These are phyloP conservation scores for Daktulosphaira vitifoliae DNA, from an alignment of 1,140 invertebrate genomes.

Conservation along the genomic window DNA sequence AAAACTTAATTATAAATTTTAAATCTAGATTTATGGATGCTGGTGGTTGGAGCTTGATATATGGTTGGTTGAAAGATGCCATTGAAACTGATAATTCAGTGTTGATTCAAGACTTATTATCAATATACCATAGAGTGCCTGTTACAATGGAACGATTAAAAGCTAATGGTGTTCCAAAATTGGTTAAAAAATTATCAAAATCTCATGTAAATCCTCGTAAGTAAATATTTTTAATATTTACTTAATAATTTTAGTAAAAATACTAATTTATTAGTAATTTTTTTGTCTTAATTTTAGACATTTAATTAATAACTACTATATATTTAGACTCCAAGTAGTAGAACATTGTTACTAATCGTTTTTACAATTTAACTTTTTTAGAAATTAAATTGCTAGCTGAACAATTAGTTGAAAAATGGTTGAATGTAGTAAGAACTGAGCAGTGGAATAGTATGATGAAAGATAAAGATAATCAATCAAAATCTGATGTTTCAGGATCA, in stretches of 20 bases:
- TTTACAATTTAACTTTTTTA: background rate
- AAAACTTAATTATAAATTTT: no score
- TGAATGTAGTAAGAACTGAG: conserved; percentile 21
- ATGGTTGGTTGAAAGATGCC: conserved; percentile 79
- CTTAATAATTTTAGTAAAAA: no score
- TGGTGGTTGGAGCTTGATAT: conserved; percentile 81
- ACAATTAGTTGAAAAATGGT: conserved; percentile 26
- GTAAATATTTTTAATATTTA: no score
- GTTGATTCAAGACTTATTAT: conserved; percentile 73
- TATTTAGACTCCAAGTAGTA: no score
- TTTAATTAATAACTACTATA: no score
- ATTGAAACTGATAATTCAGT: conserved; percentile 74
- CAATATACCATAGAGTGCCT: conserved; percentile 71
- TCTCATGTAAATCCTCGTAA: conserved; percentile 42
- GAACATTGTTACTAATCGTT: no score
- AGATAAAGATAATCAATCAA: conserved; percentile 14
- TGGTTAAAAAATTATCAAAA: conserved; percentile 80
- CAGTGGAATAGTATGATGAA: conserved; percentile 28
- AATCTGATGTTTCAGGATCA: conserved; percentile 4
- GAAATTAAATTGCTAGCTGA: conserved; percentile 13
- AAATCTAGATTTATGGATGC: conserved; percentile 68
- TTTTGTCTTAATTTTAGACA: no score
- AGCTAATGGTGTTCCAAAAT: conserved; percentile 80
- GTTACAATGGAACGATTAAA: conserved; percentile 82
- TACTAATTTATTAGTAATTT: no score